Percentiles rank a stretch among this genome's conserved stretches.
Conservation (phyloP, 2,797 vertebrate genomes). For the Alauda arvensis region DNA sequence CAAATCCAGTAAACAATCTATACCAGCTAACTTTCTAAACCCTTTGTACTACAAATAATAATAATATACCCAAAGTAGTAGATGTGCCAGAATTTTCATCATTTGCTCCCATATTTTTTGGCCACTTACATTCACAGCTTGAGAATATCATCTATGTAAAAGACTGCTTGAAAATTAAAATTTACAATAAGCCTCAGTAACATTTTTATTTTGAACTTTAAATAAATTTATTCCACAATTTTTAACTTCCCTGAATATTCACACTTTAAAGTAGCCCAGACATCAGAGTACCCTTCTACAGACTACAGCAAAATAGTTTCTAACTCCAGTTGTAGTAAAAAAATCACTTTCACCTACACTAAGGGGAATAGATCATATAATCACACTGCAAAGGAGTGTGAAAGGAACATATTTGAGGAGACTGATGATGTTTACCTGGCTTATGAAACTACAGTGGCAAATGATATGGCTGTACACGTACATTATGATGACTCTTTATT, state of each 20-base stretch:
- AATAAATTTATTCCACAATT: not conserved
- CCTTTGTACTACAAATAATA: not conserved
- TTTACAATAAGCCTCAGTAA: not conserved
- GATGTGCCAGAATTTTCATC: not conserved
- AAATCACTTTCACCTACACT: not conserved
- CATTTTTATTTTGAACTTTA: not conserved
- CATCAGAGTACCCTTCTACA: not conserved
- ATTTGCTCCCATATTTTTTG: not conserved
- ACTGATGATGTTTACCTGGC: not conserved
- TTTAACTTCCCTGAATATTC: not conserved
- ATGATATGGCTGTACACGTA: not conserved
- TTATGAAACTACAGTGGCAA: not conserved
- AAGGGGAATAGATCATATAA: not conserved
- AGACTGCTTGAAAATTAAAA: not conserved
- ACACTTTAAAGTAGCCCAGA: not conserved
- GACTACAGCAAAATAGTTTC: not conserved
- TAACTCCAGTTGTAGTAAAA: not conserved
- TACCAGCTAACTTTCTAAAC: not conserved
- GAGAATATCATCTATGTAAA: not conserved
- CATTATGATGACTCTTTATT: not conserved
- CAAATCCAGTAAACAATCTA: not conserved
- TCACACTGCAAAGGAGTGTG: not conserved
- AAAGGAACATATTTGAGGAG: not conserved
- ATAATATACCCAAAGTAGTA: not conserved
- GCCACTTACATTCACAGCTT: not conserved